Evolutionary conservation across 2,888 invertebrate species (phyloP).

Genomic region (Mayetiola destructor): DNA sequence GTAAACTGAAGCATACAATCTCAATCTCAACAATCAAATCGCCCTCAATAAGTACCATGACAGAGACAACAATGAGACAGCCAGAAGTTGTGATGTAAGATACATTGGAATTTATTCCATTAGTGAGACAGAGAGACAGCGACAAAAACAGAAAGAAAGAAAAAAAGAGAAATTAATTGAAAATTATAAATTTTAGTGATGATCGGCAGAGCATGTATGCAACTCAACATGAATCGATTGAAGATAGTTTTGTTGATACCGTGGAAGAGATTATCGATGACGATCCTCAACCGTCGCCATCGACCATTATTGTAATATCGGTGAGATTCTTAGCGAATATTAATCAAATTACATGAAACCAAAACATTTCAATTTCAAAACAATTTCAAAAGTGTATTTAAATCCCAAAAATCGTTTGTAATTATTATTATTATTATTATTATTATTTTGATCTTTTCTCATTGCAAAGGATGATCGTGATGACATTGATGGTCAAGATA

Average conservation of each 20-base stretch:
- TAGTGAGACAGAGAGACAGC: neutral
- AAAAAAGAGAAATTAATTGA: neutral
- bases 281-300: neutral
- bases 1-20: neutral
- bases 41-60: neutral
- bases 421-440: neutral
- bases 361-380: neutral
- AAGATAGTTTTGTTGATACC: neutral
- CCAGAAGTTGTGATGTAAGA: neutral
- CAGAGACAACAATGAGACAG: neutral
- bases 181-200: neutral
- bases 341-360: neutral
- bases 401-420: neutral
- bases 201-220: neutral
- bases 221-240: neutral
- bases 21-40: neutral
- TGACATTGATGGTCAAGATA: neutral
- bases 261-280: neutral
- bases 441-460: neutral
- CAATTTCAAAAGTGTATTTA: neutral
- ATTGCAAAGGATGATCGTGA: slow-evolving; percentile 6
- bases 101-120: neutral
- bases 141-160: neutral
- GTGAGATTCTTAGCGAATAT: no score
- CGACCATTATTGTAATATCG: slow-evolving; percentile 1